These are phyloP conservation scores for Sarcophaga peregrina DNA, from an alignment of 1,140 invertebrate species.

Conservation along the genomic window DNA sequence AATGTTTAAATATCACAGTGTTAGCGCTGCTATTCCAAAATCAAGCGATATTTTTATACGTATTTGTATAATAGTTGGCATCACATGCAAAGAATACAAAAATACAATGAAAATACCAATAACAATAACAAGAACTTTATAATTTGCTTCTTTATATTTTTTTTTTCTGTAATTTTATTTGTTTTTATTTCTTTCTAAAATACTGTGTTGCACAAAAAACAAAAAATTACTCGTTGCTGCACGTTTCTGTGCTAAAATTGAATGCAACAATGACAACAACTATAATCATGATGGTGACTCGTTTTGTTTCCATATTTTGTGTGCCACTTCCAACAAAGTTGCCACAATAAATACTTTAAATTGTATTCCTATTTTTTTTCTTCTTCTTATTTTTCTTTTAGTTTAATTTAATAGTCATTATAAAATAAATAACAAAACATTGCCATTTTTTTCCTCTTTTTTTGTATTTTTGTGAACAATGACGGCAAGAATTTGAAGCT, in stretches of 20 bases:
- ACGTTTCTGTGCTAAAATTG: slow-evolving; percentile 17
- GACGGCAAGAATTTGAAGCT: neutral
- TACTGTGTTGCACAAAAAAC: no score
- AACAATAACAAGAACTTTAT: slow-evolving; percentile 1
- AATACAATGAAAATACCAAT: neutral
- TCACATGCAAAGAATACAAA: neutral
- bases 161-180: neutral
- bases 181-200: no score
- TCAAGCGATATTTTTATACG: neutral
- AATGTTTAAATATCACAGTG: no score
- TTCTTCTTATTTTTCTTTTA: no score
- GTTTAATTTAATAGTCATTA: no score
- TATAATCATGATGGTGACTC: neutral
- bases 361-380: no score
- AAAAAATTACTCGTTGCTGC: neutral
- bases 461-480: neutral
- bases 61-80: neutral
- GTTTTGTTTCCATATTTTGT: neutral
- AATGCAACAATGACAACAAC: neutral
- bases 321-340: neutral
- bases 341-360: slow-evolving; percentile 9
- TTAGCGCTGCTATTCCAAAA: no score
- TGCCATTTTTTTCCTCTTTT: no score
- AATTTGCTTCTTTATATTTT: neutral
- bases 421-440: no score